Base-by-base conservation (phyloP, 2,113 vertebrate genomes). In the Coracopsis vasa region DNA sequence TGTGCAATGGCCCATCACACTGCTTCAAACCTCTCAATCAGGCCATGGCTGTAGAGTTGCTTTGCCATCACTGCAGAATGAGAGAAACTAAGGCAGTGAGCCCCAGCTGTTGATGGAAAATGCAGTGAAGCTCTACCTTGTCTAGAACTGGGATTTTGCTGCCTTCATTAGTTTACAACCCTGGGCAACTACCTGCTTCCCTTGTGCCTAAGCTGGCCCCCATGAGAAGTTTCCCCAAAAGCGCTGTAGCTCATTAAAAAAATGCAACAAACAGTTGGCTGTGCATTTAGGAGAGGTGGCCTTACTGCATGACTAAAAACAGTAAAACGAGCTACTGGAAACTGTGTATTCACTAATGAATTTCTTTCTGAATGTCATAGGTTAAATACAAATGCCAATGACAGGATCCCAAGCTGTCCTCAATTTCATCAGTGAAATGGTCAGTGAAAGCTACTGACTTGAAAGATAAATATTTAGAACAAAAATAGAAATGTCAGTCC, bases 391-490 rank as follows among this genome's bases (percentile, higher is more conserved):
- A 91, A 86, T 51, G 86, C 85, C 86, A 97, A 96, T 67, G 91
- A 25, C 13, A 44, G 50, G 61, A 94, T 81, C 5, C 29, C 79
- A 85, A 71, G 50, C 64, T 75, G 74, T 64, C 70, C 86, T 94
- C 80, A 28, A 7, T 80, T 90, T 78, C 71, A 95, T 77, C 62
- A 70, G 31, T 51, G 54, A 79, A 92, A 85, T 41, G 75, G 89
- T 78, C 84, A 90, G 60, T 37, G 42, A 44, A 79, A 87, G 47
- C 48, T 37, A 86, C 75, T 47, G 62, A 48, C 82, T 92, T 12
- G 2, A 80, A 96, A 94, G 86, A 82, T 41, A 96, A 95, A 95
- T 93, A 94, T 96, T 95, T 95, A 83, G 86, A 94, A 83, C 69
- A 84, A 92, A 93, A 90, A 90, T 20, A 82, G 45, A 71, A 91